Base-by-base conservation (phyloP, 1,140 invertebrate species). In the Tigriopus japonicus region DNA sequence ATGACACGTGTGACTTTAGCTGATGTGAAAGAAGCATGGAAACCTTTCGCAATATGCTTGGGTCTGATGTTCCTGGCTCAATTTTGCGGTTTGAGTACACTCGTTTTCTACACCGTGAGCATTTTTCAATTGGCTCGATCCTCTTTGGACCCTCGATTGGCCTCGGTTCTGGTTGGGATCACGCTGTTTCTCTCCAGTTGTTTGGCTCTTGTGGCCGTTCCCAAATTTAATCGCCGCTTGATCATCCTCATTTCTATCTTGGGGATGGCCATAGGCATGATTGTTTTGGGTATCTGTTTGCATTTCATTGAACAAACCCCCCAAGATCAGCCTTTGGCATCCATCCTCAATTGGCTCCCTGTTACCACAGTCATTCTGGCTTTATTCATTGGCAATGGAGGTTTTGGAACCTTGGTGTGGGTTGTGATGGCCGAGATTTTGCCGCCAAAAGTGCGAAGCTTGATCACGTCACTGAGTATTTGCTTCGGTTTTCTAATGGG, bases 31-130 rank as follows among this genome's bases (percentile, higher is more conserved):
- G 15, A 24, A 43, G 15, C 49, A 1, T 45, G 41, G 13, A 83
- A 81, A 64, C 83, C 87, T 0, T 68, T 92, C 13, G 67, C 81
- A 0, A 85, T 93, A 42, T 82, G 84, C 0, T 69, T 94, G 6
- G 85, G 85, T 2, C 74, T 95, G 28, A 93, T 94, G 90, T 81
- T 88, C 67, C 87, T 94, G 76, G 90, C 94, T 75, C 90, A 95
- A 71, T 73, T 92, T 61, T 88, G 83, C 64, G 91, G 90, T 19
- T 90, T 91, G 64, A 93, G 92, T 66, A 88, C 88, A 2, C 83
- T 93, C 23, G 88, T 94, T 64, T 94, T 93, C 69, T 93, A 95
- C 68, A 87, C 88, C 0, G 83, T 83, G 14, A 74, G 74, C 51
- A 93, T 96, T 55, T 95, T 95, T 70, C 72, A 65, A 71, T 75